Evolutionary conservation across 2,797 vertebrate genomes (phyloP).

Genomic region (Staurois parvus): DNA sequence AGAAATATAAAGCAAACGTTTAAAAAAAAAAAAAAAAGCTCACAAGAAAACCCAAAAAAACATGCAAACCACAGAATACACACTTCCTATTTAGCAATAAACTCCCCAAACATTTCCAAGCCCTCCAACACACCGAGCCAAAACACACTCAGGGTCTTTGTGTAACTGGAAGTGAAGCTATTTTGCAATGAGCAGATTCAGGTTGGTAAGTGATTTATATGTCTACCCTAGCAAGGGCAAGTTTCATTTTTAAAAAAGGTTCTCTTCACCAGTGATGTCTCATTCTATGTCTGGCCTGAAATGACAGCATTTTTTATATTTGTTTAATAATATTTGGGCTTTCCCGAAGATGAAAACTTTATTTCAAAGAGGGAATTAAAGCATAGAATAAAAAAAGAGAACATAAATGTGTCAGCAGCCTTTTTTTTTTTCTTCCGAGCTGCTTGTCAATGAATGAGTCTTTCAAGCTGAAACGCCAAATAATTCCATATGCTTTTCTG

Average conservation of each 20-base stretch:
- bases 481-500: constrained; percentile 67
- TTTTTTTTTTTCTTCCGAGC: constrained; percentile 64
- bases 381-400: constrained; percentile 61
- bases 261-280: constrained; percentile 48
- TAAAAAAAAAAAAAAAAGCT: not conserved
- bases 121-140: constrained; percentile 31
- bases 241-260: constrained; percentile 23
- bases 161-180: constrained; percentile 39
- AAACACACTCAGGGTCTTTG: constrained; percentile 45
- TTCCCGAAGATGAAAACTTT: constrained; percentile 64
- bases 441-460: constrained; percentile 69
- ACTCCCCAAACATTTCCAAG: constrained; percentile 12
- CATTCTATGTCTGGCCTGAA: constrained; percentile 33
- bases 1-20: not conserved
- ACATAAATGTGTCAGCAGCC: constrained; percentile 71
- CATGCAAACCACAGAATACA: not conserved
- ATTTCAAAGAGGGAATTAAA: constrained; percentile 70
- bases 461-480: constrained; percentile 66
- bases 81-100: constrained; percentile 33
- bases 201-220: constrained; percentile 55
- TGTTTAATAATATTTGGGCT: constrained; percentile 61
- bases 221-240: constrained; percentile 37
- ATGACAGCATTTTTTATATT: constrained; percentile 57
- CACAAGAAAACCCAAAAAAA: constrained; percentile 1
- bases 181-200: constrained; percentile 24